phyloP scores from a whole-genome alignment of 1,140 invertebrate species.

The Cherax destructor region DNA sequence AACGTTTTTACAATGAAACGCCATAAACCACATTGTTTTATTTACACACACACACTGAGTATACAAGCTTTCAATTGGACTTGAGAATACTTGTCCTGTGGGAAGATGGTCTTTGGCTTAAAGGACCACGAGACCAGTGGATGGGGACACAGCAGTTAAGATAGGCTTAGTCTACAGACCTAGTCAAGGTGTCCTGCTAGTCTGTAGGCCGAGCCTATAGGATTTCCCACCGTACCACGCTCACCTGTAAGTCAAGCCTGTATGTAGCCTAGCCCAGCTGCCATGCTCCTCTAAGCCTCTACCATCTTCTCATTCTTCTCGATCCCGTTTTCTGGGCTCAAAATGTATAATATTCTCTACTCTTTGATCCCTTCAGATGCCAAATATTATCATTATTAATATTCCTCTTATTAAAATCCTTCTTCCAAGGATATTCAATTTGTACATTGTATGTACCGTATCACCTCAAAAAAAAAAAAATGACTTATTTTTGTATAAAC shows the following conservation, averaged over 20 bases:
- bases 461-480: slow-evolving; percentile 70
- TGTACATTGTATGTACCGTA: slow-evolving; percentile 70
- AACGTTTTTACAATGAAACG: too few relatives aligned
- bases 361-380: slow-evolving; percentile 43
- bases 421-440: slow-evolving; percentile 62
- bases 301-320: not conserved
- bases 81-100: not conserved
- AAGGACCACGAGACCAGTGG: too few relatives aligned
- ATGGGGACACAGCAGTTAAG: too few relatives aligned
- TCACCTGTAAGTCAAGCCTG: too few relatives aligned
- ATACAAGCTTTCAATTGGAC: not conserved
- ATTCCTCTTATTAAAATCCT: slow-evolving; percentile 49
- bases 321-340: not conserved
- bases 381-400: slow-evolving; percentile 56
- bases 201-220: too few relatives aligned
- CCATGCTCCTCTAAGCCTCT: too few relatives aligned
- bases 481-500: slow-evolving; percentile 68
- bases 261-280: too few relatives aligned
- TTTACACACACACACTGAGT: too few relatives aligned
- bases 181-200: too few relatives aligned
- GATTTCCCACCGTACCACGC: too few relatives aligned
- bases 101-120: not conserved
- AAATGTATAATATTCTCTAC: slow-evolving; percentile 1
- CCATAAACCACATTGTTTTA: too few relatives aligned
- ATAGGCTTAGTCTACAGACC: too few relatives aligned